A percentile compares a stretch with the other conserved stretches of the same genome.
Conservation (phyloP, 2,888 invertebrate genomes). For the Ectobius pallidus region DNA sequence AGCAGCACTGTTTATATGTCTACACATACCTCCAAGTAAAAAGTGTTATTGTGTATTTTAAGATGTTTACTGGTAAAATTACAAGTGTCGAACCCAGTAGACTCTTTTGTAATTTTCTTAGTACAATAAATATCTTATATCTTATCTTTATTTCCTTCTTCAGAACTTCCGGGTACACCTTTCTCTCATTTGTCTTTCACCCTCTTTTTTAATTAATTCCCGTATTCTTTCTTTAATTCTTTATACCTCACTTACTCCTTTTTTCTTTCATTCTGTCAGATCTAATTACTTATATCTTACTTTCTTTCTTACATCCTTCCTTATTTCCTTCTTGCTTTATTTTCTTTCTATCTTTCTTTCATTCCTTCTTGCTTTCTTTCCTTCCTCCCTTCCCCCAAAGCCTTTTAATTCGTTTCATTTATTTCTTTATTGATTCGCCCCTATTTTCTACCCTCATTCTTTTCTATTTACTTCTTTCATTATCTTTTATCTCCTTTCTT, state of each 20-base stretch:
- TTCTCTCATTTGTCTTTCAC: neutral
- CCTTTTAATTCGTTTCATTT: neutral
- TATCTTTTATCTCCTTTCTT: neutral
- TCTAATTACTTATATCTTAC: neutral
- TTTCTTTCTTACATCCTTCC: neutral
- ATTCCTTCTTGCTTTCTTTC: neutral
- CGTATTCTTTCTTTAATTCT: no score
- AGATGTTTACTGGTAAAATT: no score
- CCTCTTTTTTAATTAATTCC: no score
- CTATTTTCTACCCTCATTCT: neutral
- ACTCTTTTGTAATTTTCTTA: no score
- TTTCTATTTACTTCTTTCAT: neutral
- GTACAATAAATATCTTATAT: no score
- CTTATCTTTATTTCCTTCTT: no score
- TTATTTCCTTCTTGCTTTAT: neutral
- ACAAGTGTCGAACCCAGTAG: no score
- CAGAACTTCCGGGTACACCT: neutral
- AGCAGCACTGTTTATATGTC: no score
- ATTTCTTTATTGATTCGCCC: neutral
- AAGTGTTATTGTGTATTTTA: no score
- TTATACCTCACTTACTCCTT: neutral
- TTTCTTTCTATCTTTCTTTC: neutral
- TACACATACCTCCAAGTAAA: no score
- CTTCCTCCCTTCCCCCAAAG: no score
- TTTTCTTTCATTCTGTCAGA: neutral